Evolutionary conservation across 2,888 invertebrate genomes (phyloP).

Genomic region (Drosophila subquinaria): DNA sequence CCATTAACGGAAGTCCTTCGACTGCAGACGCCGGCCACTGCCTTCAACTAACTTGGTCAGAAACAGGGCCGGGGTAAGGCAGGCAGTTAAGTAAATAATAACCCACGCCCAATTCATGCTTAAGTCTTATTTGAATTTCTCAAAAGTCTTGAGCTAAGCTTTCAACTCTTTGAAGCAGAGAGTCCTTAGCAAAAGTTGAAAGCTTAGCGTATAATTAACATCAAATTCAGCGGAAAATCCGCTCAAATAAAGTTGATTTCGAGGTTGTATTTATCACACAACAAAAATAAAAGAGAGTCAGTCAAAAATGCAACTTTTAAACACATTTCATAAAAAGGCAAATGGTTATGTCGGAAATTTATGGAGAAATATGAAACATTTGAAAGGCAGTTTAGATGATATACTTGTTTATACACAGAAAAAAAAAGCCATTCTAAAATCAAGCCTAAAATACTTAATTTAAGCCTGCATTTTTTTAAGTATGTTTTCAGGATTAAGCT

Average conservation of each 20-base stretch:
- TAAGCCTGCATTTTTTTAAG: too few species aligned
- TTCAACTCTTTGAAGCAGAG: constrained; percentile 52
- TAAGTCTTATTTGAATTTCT: constrained; percentile 23
- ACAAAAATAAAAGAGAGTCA: background rate
- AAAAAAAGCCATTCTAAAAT: too few species aligned
- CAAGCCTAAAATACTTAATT: too few species aligned
- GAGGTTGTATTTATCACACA: constrained; percentile 4
- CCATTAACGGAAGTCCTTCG: constrained; percentile 66
- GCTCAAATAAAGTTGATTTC: constrained; percentile 24
- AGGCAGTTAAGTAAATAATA: constrained; percentile 29
- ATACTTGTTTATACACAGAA: constrained; percentile 9
- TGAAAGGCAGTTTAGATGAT: constrained; percentile 12
- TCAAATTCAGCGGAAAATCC: constrained; percentile 70
- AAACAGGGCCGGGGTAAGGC: background rate
- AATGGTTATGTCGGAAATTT: constrained; percentile 20
- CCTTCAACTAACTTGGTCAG: constrained; percentile 22
- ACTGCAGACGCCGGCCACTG: constrained; percentile 67
- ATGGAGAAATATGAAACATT: constrained; percentile 11
- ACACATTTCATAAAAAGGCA: constrained; percentile 9
- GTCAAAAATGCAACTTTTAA: constrained; percentile 36
- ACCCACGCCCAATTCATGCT: constrained; percentile 7
- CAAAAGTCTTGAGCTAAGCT: constrained; percentile 48
- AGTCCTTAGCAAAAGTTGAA: constrained; percentile 62
- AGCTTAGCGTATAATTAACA: constrained; percentile 75
- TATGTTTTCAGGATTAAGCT: too few species aligned